These are phyloP conservation scores for Lates calcarifer DNA, from an alignment of 2,113 vertebrate species.

Conservation along the genomic window DNA sequence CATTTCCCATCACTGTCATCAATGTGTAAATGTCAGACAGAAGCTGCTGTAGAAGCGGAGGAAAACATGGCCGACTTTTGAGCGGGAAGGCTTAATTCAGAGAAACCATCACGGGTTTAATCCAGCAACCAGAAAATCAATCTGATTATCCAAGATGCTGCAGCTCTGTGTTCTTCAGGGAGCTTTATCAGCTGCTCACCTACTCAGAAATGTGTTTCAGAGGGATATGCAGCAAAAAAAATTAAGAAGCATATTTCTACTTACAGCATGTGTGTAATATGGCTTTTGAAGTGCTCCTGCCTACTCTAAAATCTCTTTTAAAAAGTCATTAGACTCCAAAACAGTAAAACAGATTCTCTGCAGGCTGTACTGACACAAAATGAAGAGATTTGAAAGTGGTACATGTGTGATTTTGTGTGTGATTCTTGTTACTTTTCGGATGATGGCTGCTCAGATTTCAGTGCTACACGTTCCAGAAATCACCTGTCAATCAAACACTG, in stretches of 20 bases:
- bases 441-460: constrained; percentile 1
- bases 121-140: background rate
- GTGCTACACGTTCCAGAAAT: background rate
- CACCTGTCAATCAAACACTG: background rate
- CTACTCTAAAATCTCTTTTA: background rate
- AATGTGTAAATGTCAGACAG: background rate
- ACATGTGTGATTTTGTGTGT: background rate
- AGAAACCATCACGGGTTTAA: background rate
- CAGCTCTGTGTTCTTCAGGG: background rate
- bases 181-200: background rate
- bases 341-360: background rate
- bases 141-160: background rate
- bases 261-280: constrained; percentile 12
- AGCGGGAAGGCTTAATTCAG: background rate
- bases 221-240: constrained; percentile 15
- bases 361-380: constrained; percentile 24
- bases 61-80: constrained; percentile 5
- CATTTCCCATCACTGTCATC: background rate
- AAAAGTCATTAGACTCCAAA: background rate
- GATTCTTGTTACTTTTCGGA: background rate
- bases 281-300: constrained; percentile 25
- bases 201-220: constrained; percentile 1
- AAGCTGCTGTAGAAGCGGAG: background rate
- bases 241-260: constrained; percentile 5
- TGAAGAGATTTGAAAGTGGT: background rate